phyloP scores from a whole-genome alignment of 2,888 invertebrate species.

The Eudemis profundana region DNA sequence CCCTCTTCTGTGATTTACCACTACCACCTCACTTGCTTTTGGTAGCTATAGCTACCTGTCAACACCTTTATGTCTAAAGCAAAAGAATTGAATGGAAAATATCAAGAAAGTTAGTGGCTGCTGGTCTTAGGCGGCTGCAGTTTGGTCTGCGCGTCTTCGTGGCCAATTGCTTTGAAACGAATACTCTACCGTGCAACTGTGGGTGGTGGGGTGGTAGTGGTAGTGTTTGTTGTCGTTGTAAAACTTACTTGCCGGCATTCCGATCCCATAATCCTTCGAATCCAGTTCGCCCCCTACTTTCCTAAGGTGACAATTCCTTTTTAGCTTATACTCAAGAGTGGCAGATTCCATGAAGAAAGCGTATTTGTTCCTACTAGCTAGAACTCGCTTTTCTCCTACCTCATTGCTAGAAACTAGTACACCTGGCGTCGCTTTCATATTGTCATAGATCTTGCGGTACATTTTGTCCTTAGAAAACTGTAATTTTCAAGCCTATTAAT shows the following conservation, averaged over 20 bases:
- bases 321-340: slow-evolving; percentile 95
- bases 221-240: too few species aligned
- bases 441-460: slow-evolving; percentile 95
- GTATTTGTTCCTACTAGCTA: slow-evolving; percentile 84
- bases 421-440: slow-evolving; percentile 92
- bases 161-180: too few species aligned
- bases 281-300: slow-evolving; percentile 93
- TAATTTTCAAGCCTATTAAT: slow-evolving; percentile 42
- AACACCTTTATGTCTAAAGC: too few species aligned
- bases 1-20: too few species aligned
- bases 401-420: slow-evolving; percentile 91
- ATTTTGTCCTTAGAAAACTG: slow-evolving; percentile 92
- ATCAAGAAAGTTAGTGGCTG: too few species aligned
- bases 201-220: too few species aligned
- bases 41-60: too few species aligned
- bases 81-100: too few species aligned
- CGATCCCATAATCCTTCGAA: slow-evolving; percentile 93
- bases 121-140: too few species aligned
- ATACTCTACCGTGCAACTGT: too few species aligned
- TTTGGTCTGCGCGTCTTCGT: too few species aligned
- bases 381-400: slow-evolving; percentile 93
- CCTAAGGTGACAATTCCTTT: slow-evolving; percentile 91
- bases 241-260: slow-evolving; percentile 91
- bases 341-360: slow-evolving; percentile 99
- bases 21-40: too few species aligned